Evolutionary conservation across 2,888 invertebrate genomes (phyloP).

Genomic region (Hyposoter dolosus): DNA sequence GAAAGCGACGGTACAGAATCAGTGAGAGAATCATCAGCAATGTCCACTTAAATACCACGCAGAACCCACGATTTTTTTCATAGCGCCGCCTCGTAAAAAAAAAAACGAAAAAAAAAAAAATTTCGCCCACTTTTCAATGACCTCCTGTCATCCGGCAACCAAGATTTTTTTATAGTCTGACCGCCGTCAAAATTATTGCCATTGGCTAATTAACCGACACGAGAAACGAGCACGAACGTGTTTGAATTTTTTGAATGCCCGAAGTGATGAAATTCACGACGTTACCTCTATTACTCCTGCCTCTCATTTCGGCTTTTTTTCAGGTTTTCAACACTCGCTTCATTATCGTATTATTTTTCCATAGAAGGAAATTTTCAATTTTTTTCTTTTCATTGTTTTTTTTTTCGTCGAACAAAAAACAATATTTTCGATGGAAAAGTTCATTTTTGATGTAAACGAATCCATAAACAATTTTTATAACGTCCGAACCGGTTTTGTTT

Average conservation of each 20-base stretch:
- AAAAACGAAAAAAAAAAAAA: constrained; percentile 30
- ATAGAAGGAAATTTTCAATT: not conserved
- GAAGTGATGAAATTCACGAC: constrained; percentile 18
- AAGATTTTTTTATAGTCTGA: constrained; percentile 42
- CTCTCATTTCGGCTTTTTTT: not conserved
- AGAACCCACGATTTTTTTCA: constrained; percentile 53
- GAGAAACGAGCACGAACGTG: constrained; percentile 52
- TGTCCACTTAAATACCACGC: constrained; percentile 44
- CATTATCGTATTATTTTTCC: not conserved
- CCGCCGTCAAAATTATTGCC: constrained; percentile 54
- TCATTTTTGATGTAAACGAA: not conserved
- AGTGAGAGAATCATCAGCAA: constrained; percentile 51
- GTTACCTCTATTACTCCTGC: not conserved
- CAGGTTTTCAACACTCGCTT: not conserved
- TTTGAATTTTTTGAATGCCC: constrained; percentile 42
- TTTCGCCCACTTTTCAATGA: constrained; percentile 60
- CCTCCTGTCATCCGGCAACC: constrained; percentile 34
- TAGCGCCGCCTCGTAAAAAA: constrained; percentile 53
- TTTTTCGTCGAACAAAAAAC: not conserved
- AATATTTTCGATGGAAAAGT: not conserved
- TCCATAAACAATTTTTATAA: not conserved
- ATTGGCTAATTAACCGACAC: constrained; percentile 47
- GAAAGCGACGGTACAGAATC: constrained; percentile 62
- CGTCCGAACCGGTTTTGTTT: not conserved
- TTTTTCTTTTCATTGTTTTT: not conserved